Evolutionary conservation across 2,797 vertebrate species (phyloP).

Genomic region (Enteromius viviparus): DNA sequence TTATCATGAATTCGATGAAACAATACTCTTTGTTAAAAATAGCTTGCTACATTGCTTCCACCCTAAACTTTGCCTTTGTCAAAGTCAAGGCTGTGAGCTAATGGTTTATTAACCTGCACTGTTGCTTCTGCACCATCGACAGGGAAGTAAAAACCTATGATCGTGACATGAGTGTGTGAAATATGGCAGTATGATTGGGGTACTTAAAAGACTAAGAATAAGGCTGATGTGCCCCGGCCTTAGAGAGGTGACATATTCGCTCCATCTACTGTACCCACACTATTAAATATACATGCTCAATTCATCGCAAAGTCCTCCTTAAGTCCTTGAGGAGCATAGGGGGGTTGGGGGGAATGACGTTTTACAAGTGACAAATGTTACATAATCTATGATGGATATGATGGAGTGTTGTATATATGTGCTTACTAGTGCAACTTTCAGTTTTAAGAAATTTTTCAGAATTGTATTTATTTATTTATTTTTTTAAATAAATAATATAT

Average conservation of each 20-base stretch:
- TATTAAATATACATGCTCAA: slow-evolving; percentile 72
- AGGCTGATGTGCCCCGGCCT: slow-evolving; percentile 69
- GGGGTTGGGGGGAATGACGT: neutral
- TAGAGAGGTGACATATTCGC: slow-evolving; percentile 63
- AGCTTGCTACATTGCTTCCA: slow-evolving; percentile 24
- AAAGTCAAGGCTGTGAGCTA: slow-evolving; percentile 64
- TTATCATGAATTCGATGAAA: slow-evolving; percentile 22
- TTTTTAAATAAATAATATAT: neutral
- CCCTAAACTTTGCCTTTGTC: slow-evolving; percentile 59
- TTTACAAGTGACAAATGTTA: neutral
- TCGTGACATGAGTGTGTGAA: slow-evolving; percentile 84
- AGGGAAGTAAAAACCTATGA: slow-evolving; percentile 81
- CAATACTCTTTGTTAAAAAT: slow-evolving; percentile 17
- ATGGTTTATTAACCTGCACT: slow-evolving; percentile 85
- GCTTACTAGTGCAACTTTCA: neutral
- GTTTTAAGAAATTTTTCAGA: neutral
- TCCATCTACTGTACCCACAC: slow-evolving; percentile 64
- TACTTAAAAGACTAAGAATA: slow-evolving; percentile 69
- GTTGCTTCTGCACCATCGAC: slow-evolving; percentile 78
- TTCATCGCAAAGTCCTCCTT: slow-evolving; percentile 66
- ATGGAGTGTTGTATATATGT: neutral
- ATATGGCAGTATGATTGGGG: slow-evolving; percentile 70
- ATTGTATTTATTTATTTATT: neutral
- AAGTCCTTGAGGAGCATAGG: slow-evolving; percentile 69
- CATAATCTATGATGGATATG: neutral